These are phyloP conservation scores for Hypanus sabinus DNA, from an alignment of 2,113 vertebrate species.

Conservation along the genomic window DNA sequence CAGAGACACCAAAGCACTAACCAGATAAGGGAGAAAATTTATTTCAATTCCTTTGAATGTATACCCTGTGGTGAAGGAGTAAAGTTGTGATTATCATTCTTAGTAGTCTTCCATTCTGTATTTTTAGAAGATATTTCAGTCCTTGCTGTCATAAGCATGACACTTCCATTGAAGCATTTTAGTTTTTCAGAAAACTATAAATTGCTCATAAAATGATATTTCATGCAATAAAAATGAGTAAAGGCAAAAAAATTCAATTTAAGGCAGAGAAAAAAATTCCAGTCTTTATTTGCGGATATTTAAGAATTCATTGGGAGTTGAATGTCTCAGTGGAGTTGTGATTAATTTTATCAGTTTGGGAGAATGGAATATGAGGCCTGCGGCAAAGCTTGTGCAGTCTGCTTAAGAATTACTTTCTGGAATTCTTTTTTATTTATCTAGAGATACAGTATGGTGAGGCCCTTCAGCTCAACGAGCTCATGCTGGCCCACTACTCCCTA, in stretches of 20 bases:
- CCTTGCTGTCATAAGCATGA: background rate
- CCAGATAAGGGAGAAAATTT: background rate
- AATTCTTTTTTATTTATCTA: no score
- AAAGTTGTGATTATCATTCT: background rate
- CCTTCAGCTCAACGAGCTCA: no score
- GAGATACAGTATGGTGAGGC: no score
- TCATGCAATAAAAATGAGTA: background rate
- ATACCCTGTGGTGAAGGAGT: background rate
- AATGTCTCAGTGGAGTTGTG: background rate
- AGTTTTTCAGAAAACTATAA: background rate
- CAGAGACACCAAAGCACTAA: background rate
- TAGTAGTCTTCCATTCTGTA: background rate
- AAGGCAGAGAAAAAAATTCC: background rate
- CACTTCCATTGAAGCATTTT: background rate
- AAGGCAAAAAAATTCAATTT: background rate
- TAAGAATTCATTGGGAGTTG: constrained; percentile 1
- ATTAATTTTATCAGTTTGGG: background rate
- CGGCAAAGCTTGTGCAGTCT: no score
- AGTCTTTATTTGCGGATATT: background rate
- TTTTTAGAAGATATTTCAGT: background rate
- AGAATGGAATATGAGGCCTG: background rate
- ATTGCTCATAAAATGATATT: background rate
- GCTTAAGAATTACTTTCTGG: no score
- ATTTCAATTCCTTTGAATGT: background rate
- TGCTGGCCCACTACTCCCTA: no score